Percentiles rank a stretch among this genome's conserved stretches.
phyloP scores from a whole-genome alignment of 2,113 vertebrate genomes.

The Protobothrops mucrosquamatus region DNA sequence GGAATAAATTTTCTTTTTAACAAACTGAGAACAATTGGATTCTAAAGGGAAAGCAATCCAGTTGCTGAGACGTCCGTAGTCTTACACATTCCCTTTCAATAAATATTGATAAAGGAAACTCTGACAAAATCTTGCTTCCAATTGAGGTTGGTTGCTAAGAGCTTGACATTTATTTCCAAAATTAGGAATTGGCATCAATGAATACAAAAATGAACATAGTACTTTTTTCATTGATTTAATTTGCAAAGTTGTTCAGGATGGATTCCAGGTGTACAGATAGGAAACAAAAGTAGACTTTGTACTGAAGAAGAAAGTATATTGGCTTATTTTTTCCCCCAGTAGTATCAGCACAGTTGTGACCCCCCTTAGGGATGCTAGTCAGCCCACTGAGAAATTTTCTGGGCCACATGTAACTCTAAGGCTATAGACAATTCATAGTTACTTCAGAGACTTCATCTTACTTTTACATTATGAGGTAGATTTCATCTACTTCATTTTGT shows the following conservation, averaged over 20 bases:
- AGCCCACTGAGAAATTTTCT: not conserved
- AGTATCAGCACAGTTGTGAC: not conserved
- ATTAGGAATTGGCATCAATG: not conserved
- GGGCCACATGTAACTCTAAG: not conserved
- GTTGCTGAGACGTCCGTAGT: not conserved
- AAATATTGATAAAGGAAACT: not conserved
- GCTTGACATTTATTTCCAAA: not conserved
- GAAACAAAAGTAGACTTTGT: not conserved
- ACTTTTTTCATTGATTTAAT: not conserved
- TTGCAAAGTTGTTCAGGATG: not conserved
- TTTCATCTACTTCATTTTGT: not conserved
- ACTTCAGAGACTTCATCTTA: not conserved
- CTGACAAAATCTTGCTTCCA: not conserved
- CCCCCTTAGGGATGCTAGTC: not conserved
- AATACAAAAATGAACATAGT: not conserved
- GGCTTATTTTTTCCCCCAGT: not conserved
- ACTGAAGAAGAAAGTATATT: not conserved
- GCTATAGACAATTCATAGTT: not conserved
- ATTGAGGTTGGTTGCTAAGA: not conserved
- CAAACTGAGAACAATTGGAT: not conserved
- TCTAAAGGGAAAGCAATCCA: not conserved
- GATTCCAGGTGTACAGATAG: not conserved
- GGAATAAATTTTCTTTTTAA: not conserved
- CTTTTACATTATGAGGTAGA: not conserved
- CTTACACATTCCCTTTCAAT: not conserved